Evolutionary conservation across 1,140 invertebrate genomes (phyloP).

Genomic region (Meloidogyne hapla): DNA sequence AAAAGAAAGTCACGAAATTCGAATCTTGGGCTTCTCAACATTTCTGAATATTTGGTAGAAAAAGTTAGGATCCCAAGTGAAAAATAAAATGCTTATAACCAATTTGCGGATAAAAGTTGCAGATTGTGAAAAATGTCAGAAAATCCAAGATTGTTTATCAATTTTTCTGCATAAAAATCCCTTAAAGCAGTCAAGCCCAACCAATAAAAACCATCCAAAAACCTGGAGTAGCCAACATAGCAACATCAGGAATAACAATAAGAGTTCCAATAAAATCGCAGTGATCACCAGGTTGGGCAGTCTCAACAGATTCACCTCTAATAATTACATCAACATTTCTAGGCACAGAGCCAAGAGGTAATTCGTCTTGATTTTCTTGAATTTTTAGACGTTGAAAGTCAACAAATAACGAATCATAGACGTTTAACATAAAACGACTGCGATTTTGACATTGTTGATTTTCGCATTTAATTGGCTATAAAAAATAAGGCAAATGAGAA

Average conservation of each 20-base stretch:
- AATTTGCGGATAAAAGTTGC: no score
- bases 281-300: slow-evolving; percentile 83
- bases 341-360: slow-evolving; percentile 93
- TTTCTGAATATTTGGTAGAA: no score
- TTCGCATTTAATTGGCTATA: slow-evolving; percentile 85
- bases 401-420: slow-evolving; percentile 89
- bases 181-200: neutral
- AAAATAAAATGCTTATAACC: no score
- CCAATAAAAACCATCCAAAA: neutral
- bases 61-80: no score
- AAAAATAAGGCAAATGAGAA: no score
- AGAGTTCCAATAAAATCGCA: slow-evolving; percentile 94
- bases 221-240: slow-evolving; percentile 75
- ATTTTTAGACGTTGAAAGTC: slow-evolving; percentile 98
- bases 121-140: no score
- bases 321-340: slow-evolving; percentile 90
- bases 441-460: slow-evolving; percentile 93
- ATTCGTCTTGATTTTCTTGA: slow-evolving; percentile 94
- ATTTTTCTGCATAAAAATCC: no score
- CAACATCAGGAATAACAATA: slow-evolving; percentile 95
- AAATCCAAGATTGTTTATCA: no score
- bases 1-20: no score
- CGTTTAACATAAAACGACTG: slow-evolving; percentile 82
- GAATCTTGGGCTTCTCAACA: no score
- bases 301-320: slow-evolving; percentile 92